These are phyloP conservation scores for Drosophila auraria DNA, from an alignment of 1,140 invertebrate genomes.

Conservation along the genomic window DNA sequence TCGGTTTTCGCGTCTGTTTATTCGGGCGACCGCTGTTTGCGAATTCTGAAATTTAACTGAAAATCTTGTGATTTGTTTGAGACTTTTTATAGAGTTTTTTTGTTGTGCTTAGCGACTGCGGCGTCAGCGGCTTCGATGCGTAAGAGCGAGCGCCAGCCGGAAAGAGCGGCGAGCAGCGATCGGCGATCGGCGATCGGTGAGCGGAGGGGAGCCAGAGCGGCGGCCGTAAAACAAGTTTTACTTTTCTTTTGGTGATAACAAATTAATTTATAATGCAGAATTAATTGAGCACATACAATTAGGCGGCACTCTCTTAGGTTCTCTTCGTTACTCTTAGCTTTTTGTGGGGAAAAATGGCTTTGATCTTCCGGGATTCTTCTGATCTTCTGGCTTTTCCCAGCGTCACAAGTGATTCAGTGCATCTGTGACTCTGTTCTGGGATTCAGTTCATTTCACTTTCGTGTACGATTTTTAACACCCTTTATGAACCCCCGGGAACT, in stretches of 20 bases:
- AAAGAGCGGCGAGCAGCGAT: conserved; percentile 27
- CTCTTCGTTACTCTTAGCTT: conserved; percentile 4
- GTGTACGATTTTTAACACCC: conserved; percentile 9
- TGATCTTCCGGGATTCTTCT: neutral
- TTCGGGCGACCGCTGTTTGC: conserved; percentile 64
- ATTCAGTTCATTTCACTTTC: conserved; percentile 20
- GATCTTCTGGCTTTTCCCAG: conserved; percentile 36
- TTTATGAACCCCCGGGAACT: neutral
- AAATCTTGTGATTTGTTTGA: conserved; percentile 84
- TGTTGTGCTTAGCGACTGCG: conserved; percentile 32
- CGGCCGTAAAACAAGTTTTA: conserved; percentile 35
- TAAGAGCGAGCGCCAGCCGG: conserved; percentile 39
- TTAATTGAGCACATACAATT: conserved; percentile 7
- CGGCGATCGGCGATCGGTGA: conserved; percentile 3
- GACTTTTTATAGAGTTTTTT: conserved; percentile 80
- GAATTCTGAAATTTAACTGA: conserved; percentile 83
- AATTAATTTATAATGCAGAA: conserved; percentile 77
- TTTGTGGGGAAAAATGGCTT: conserved; percentile 1
- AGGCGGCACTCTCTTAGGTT: conserved; percentile 4
- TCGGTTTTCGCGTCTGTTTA: conserved; percentile 7
- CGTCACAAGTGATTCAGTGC: conserved; percentile 46
- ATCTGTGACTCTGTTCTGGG: conserved; percentile 34
- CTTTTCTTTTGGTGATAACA: conserved; percentile 69
- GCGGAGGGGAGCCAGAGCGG: conserved; percentile 7
- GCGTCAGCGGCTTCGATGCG: conserved; percentile 33